These are phyloP conservation scores for Machaerirhynchus nigripectus DNA, from an alignment of 2,113 vertebrate genomes.

Conservation along the genomic window DNA sequence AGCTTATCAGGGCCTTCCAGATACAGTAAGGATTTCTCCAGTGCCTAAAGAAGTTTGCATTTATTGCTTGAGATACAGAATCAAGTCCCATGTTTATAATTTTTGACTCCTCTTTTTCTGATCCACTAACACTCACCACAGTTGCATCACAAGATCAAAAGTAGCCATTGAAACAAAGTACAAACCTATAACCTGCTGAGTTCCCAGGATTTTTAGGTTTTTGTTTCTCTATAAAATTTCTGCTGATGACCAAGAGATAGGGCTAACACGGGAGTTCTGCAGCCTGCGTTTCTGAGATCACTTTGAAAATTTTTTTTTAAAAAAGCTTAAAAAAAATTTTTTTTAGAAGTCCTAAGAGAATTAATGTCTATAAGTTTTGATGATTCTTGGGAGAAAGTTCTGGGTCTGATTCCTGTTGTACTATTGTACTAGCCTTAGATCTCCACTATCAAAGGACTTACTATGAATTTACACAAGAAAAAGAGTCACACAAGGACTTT, in stretches of 20 bases:
- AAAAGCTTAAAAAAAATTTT: not conserved
- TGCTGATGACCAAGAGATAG: not conserved
- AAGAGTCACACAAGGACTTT: not conserved
- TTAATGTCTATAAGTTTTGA: not conserved
- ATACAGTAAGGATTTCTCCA: not conserved
- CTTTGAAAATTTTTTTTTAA: not conserved
- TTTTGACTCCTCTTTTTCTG: not conserved
- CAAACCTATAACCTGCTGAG: not conserved
- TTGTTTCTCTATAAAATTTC: not conserved
- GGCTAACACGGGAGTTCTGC: not conserved
- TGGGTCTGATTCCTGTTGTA: not conserved
- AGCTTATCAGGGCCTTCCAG: not conserved
- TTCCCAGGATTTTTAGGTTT: not conserved
- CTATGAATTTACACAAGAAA: not conserved
- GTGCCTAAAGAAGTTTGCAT: not conserved
- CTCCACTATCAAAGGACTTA: not conserved
- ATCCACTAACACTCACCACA: not conserved
- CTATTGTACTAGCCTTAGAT: not conserved
- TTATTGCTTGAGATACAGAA: not conserved
- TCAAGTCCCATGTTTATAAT: not conserved
- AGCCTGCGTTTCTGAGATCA: not conserved
- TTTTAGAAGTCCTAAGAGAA: not conserved
- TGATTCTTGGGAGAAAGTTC: not conserved
- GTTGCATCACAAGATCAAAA: not conserved
- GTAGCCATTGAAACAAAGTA: not conserved